Percentiles rank a stretch among this genome's conserved stretches.
These are phyloP conservation scores for Campaea margaritaria DNA, from an alignment of 2,888 invertebrate genomes.

Conservation along the genomic window DNA sequence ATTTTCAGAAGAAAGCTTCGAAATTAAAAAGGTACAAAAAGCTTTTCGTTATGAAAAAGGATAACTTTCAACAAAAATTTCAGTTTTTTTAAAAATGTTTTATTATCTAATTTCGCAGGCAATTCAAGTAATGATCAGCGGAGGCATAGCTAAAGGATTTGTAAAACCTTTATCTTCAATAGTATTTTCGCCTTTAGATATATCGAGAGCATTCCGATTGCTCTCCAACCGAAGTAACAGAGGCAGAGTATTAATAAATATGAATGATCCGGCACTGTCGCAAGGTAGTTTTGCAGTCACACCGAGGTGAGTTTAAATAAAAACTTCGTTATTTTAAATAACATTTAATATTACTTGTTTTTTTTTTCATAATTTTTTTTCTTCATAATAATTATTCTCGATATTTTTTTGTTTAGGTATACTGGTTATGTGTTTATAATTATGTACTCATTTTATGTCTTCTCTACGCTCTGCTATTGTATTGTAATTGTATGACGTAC, in stretches of 20 bases:
- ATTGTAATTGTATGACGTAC: too few relatives aligned
- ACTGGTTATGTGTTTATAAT: too few relatives aligned
- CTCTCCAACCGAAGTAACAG: conserved; percentile 88
- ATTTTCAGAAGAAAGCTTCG: neutral
- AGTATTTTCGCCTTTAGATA: conserved; percentile 86
- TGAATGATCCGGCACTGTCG: conserved; percentile 37
- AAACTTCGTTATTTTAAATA: too few relatives aligned
- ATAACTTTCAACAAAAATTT: too few relatives aligned
- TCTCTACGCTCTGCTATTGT: too few relatives aligned
- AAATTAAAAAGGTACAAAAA: neutral
- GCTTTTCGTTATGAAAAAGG: too few relatives aligned
- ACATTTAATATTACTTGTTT: too few relatives aligned
- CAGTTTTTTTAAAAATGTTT: too few relatives aligned
- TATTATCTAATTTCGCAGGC: conserved; percentile 57
- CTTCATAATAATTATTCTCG: too few relatives aligned
- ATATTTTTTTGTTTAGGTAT: too few relatives aligned
- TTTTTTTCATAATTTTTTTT: too few relatives aligned
- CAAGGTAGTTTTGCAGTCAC: neutral
- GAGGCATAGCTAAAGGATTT: conserved; percentile 87
- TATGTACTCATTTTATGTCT: too few relatives aligned
- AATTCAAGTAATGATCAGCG: conserved; percentile 81
- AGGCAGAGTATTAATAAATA: conserved; percentile 55
- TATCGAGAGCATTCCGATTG: conserved; percentile 88
- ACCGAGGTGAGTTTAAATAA: conserved; percentile 21
- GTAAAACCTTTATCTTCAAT: conserved; percentile 88